A percentile compares a stretch with the other conserved stretches of the same genome.
These are phyloP conservation scores for Amazona ochrocephala DNA, from an alignment of 2,797 vertebrate species.

Conservation along the genomic window DNA sequence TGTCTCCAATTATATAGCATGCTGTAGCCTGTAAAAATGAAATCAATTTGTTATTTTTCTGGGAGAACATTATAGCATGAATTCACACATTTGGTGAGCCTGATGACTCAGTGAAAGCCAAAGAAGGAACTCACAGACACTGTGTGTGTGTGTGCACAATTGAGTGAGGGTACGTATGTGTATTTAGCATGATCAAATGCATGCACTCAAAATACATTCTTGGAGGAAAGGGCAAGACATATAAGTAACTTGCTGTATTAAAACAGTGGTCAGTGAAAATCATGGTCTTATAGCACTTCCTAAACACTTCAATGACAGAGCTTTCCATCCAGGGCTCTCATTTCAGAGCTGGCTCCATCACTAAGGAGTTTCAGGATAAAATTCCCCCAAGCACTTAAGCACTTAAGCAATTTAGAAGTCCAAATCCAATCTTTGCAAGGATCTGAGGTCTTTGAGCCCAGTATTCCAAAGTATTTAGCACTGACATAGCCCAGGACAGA, in stretches of 20 bases:
- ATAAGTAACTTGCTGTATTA: accelerated
- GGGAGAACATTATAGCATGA: slow-evolving; percentile 65
- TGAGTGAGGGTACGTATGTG: neutral
- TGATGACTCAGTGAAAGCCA: slow-evolving; percentile 59
- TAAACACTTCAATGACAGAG: neutral
- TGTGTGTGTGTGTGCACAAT: neutral
- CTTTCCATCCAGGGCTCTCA: neutral
- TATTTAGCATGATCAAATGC: neutral
- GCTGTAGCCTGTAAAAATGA: slow-evolving; percentile 75
- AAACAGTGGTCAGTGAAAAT: neutral
- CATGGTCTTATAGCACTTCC: neutral
- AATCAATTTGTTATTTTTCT: slow-evolving; percentile 78
- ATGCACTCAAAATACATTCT: neutral
- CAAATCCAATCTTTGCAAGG: slow-evolving; percentile 58
- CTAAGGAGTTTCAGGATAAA: slow-evolving; percentile 31
- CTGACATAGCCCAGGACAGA: slow-evolving; percentile 58
- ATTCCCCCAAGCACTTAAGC: slow-evolving; percentile 58
- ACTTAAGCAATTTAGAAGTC: slow-evolving; percentile 68
- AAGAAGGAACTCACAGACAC: neutral
- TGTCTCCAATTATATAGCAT: slow-evolving; percentile 78
- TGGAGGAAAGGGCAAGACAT: neutral
- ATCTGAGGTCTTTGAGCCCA: slow-evolving; percentile 58
- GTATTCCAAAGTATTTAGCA: slow-evolving; percentile 54
- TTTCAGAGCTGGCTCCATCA: neutral
- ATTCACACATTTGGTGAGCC: slow-evolving; percentile 69